Evolutionary conservation across 2,888 invertebrate species (phyloP).

Genomic region (Cerceris rybyensis): DNA sequence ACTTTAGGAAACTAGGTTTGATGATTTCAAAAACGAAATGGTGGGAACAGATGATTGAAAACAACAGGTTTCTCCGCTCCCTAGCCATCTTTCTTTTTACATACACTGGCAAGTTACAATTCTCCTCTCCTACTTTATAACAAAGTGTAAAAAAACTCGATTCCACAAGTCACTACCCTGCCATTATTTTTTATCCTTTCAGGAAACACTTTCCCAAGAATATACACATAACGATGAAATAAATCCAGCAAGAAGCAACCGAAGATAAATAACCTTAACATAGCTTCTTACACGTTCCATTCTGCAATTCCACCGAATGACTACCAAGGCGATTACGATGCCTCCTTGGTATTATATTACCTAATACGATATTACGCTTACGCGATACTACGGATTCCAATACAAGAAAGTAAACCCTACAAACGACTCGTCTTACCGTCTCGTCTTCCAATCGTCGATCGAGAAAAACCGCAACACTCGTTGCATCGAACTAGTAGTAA

Average conservation of each 20-base stretch:
- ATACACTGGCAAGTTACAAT: too few relatives aligned
- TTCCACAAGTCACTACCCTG: not conserved
- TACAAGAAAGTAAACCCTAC: not conserved
- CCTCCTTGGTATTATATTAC: conserved; percentile 1
- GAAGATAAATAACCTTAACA: conserved; percentile 54
- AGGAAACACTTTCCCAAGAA: not conserved
- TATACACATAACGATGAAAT: conserved; percentile 13
- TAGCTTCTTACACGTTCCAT: conserved; percentile 2
- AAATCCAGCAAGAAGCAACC: conserved; percentile 25
- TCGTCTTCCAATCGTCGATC: conserved; percentile 15
- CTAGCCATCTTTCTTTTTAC: too few relatives aligned
- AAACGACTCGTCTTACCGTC: not conserved
- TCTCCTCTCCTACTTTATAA: too few relatives aligned
- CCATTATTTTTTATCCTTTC: not conserved
- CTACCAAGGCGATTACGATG: too few relatives aligned
- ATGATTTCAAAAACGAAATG: too few relatives aligned
- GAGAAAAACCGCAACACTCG: conserved; percentile 36
- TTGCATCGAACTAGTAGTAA: conserved; percentile 34
- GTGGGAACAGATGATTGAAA: too few relatives aligned
- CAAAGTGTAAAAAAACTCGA: too few relatives aligned
- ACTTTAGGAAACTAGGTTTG: too few relatives aligned
- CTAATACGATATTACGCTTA: not conserved
- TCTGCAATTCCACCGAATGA: too few relatives aligned
- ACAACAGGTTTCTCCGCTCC: too few relatives aligned
- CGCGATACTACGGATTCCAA: conserved; percentile 2